Percentiles rank a stretch among this genome's conserved stretches.
Evolutionary conservation across 2,113 vertebrate species (phyloP).

Genomic region (Prinia subflava): DNA sequence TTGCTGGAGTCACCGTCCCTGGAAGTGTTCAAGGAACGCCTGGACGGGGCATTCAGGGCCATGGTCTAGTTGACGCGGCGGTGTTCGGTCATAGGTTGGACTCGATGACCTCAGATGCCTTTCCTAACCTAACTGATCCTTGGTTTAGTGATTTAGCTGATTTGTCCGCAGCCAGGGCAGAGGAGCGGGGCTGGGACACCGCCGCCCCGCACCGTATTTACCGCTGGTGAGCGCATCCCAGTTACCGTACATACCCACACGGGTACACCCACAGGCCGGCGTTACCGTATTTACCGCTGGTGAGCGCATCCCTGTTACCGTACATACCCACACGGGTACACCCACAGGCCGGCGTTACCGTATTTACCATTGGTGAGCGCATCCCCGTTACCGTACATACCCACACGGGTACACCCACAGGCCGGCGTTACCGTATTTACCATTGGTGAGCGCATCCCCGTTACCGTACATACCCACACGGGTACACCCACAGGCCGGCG

Average conservation of each 20-base stretch:
- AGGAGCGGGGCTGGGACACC: not conserved
- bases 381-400: rapidly evolving
- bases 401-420: rapidly evolving
- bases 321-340: rapidly evolving
- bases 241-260: not conserved
- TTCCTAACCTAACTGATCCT: not conserved
- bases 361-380: not conserved
- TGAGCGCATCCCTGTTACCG: rapidly evolving
- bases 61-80: no score
- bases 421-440: not conserved
- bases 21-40: not conserved
- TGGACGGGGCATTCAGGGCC: not conserved
- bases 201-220: not conserved
- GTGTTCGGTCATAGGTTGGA: not conserved
- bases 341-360: not conserved
- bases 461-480: not conserved
- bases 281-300: no score
- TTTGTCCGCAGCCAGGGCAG: not conserved
- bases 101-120: not conserved
- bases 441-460: rapidly evolving
- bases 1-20: not conserved
- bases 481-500: rapidly evolving
- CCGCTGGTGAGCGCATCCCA: rapidly evolving
- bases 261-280: rapidly evolving
- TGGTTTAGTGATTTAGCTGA: not conserved